Evolutionary conservation across 2,797 vertebrate species (phyloP), one percentile per base, ranked within the genome.

Genomic region (Euphonia xanthogaster): DNA sequence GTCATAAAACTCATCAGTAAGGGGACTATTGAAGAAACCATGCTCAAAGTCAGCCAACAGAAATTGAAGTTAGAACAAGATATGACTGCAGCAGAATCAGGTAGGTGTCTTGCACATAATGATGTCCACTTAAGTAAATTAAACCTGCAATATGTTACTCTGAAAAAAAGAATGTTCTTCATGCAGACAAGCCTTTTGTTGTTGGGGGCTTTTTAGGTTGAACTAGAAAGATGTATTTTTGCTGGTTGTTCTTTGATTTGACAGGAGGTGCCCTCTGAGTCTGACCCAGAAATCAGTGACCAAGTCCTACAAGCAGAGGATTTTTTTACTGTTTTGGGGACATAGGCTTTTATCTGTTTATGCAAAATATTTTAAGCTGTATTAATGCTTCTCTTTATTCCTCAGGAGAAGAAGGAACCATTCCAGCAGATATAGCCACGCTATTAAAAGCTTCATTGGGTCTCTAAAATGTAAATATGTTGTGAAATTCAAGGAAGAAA

Each of bases 1-100:
- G 99, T 99, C 92, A 98, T 99, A 76, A 99, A 98, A 97, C 98
- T 99, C 44, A 99, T 99, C 96, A 99, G 98, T 95, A 99, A 98
- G 96, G 98, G 97, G 50, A 99, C 98, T n/a, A 98, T 99, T 94
- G 99, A 99, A 96, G 99, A 99, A 97, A 98, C 98, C 77, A 99
- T 99, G 97, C 98, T 99, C 85, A 98, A 98, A 95, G 97, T 99
- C 82, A 98, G 98, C 91, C 98, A 99, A 92, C 99, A 98, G 95
- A 99, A 99, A 90, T 93, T 99, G 90, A 99, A 99, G 95, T 98
- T 99, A 93, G 99, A 99, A 78, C 98, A 99, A 97, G 99, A 99
- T 94, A 99, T 99, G 99, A 99, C 99, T 20, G 96, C 99, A 72
- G 91, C 98, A 71, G 99, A 99, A 90, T 93, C 98, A 86, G 98